phyloP scores from a whole-genome alignment of 1,140 invertebrate species.

The Ptiloglossa arizonensis region DNA sequence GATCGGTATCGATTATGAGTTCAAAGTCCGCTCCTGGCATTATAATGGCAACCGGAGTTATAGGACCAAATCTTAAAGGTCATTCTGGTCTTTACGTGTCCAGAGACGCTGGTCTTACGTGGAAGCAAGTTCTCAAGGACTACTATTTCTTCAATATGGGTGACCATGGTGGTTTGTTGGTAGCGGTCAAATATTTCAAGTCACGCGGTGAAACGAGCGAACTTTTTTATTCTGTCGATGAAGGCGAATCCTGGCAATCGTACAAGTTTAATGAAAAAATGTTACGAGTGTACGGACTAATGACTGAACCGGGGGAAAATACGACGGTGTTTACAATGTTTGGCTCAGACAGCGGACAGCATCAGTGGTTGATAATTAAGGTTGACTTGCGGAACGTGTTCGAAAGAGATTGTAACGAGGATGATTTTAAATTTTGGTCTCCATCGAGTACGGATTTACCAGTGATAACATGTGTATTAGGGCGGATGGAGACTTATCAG shows the following conservation, averaged over 20 bases:
- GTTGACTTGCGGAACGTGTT: constrained; percentile 90
- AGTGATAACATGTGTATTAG: constrained; percentile 88
- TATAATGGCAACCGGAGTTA: constrained; percentile 92
- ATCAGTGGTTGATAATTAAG: constrained; percentile 94
- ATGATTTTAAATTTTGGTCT: constrained; percentile 95
- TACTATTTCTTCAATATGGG: constrained; percentile 94
- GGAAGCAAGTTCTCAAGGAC: constrained; percentile 91
- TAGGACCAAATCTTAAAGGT: constrained; percentile 90
- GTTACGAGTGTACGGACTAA: constrained; percentile 91
- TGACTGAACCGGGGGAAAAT: constrained; percentile 96
- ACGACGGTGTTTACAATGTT: constrained; percentile 96
- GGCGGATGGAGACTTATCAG: constrained; percentile 88
- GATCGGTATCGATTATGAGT: constrained; percentile 91
- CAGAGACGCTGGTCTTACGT: constrained; percentile 91
- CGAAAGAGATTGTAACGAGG: constrained; percentile 84
- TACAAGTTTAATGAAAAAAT: constrained; percentile 87
- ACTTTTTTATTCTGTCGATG: constrained; percentile 92
- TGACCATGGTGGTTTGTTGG: constrained; percentile 93
- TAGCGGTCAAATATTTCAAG: constrained; percentile 92
- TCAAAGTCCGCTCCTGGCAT: constrained; percentile 93
- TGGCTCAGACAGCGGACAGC: constrained; percentile 88
- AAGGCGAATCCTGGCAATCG: constrained; percentile 90
- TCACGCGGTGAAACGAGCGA: constrained; percentile 87
- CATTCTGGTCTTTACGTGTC: constrained; percentile 92
- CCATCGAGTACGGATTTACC: constrained; percentile 83